These are phyloP conservation scores for Macrosiphum euphorbiae DNA, from an alignment of 2,888 invertebrate genomes.

Conservation along the genomic window DNA sequence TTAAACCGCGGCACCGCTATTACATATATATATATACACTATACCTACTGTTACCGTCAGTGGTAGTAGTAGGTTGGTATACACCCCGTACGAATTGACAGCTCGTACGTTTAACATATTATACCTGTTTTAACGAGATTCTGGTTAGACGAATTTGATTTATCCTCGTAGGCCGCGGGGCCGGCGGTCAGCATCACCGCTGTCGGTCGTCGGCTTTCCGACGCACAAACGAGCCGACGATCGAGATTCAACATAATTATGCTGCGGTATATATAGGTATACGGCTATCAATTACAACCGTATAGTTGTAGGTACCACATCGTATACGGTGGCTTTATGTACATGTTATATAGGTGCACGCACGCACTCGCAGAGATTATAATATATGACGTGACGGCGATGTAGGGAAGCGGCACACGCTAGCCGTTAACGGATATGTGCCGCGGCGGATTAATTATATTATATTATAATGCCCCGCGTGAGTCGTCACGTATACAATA, in stretches of 20 bases:
- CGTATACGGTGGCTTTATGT: not conserved
- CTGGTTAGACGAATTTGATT: conserved; percentile 49
- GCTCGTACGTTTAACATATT: not conserved
- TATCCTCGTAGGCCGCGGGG: not conserved
- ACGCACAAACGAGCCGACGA: not conserved
- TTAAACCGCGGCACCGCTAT: not conserved
- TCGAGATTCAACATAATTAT: conserved; percentile 33
- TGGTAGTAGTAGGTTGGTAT: not conserved
- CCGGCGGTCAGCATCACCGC: conserved; percentile 2
- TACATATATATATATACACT: not conserved
- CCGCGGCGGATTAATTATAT: not conserved
- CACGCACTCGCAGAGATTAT: not conserved
- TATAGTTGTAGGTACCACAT: not conserved
- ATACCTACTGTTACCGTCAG: not conserved
- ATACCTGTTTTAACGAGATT: conserved; percentile 50
- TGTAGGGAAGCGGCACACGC: not conserved
- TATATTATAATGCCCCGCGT: not conserved
- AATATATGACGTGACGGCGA: not conserved
- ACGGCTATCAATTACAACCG: conserved; percentile 22
- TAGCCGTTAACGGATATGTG: conserved; percentile 1
- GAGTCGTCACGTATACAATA: not conserved
- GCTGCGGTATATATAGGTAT: not conserved
- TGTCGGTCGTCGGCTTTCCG: conserved; percentile 13
- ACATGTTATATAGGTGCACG: not conserved
- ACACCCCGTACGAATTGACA: conserved; percentile 23